These are phyloP conservation scores for Epizoanthus scotinus DNA, from an alignment of 92 coral and sea anemone species.

Conservation along the genomic window DNA sequence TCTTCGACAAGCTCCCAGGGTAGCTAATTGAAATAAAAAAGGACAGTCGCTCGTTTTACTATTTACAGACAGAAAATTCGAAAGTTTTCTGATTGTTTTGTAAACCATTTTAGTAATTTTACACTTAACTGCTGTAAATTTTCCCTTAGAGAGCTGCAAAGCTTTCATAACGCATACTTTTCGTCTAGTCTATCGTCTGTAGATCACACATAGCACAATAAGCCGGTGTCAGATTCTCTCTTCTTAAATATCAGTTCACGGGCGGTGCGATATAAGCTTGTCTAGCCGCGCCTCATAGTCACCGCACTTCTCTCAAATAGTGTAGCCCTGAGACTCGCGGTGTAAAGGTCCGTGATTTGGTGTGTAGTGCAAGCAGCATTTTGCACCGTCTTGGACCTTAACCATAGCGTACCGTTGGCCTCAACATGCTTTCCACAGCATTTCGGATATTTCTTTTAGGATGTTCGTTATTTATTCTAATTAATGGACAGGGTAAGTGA, in stretches of 20 bases:
- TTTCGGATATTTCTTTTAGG: conserved; percentile 30
- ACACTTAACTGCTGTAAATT: neutral
- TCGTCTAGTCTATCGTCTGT: conserved; percentile 48
- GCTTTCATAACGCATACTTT: conserved; percentile 24
- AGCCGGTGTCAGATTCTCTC: conserved; percentile 43
- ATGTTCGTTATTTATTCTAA: conserved; percentile 30
- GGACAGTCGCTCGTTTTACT: neutral
- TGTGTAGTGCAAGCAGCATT: conserved; percentile 46
- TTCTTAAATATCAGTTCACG: conserved; percentile 48
- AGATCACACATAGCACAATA: conserved; percentile 37
- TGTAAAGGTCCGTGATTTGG: conserved; percentile 44
- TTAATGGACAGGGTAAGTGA: conserved; percentile 35
- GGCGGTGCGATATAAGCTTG: conserved; percentile 42
- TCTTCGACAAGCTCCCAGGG: conserved; percentile 3
- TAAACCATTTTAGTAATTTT: neutral
- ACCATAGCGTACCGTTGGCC: conserved; percentile 26
- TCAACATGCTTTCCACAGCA: conserved; percentile 30
- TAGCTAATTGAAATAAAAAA: conserved; percentile 28
- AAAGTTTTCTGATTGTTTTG: neutral
- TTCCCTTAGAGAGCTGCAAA: neutral
- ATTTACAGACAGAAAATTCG: neutral
- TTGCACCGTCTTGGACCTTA: conserved; percentile 47
- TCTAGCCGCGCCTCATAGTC: conserved; percentile 45
- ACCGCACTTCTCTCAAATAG: conserved; percentile 46
- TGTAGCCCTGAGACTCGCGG: conserved; percentile 34